Evolutionary conservation across 2,113 vertebrate species (phyloP), one percentile per base, ranked within the genome.

Genomic region (chimpanzee (Pan troglodytes)): DNA sequence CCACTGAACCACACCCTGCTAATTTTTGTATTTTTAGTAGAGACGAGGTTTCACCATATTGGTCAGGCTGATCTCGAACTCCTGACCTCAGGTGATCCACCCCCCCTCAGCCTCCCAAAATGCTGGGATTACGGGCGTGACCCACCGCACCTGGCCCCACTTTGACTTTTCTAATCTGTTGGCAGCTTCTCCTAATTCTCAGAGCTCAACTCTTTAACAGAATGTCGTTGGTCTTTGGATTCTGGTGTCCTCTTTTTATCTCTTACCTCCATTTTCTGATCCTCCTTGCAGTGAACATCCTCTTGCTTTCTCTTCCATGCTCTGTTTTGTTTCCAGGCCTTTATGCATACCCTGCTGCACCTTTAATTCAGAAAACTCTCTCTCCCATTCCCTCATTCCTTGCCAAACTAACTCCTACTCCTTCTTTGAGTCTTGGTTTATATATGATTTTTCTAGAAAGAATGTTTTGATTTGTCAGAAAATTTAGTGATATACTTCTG

Each of bases 301-400:
- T 43, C 5, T 40, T 90, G 18, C 4, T 55, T 32, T 88, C 22
- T 70, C n/a, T 5, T 93, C 70, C 0, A 10, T 27, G 4, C 1
- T 93, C 4, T 5, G 18, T 68, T 92, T 86, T 12, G 6, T 13
- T 50, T 30, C 61, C 8, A 45, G 45, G 30, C 3, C 30, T 95
- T 79, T 67, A 5, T 8, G 3, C 0, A 0, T 20, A 35, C 3
- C 3, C 30, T 27, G 6, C 3, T 68, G 1, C 38, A 67, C 17
- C 40, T 48, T 61, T 75, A 43, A 40, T 17, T 20, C 30, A 2
- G 16, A 80, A 43, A 1, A 30, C 5, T 57, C 10, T 9, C 11
- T 17, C 1, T 78, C 5, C 1, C 6, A 5, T 35, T 6, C 6
- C 38, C 3, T 88, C 10, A 4, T 59, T n/a, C 30, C 43, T 17